Base-by-base conservation (phyloP, 2,797 vertebrate species). In the Acestrorhynchus altus region DNA sequence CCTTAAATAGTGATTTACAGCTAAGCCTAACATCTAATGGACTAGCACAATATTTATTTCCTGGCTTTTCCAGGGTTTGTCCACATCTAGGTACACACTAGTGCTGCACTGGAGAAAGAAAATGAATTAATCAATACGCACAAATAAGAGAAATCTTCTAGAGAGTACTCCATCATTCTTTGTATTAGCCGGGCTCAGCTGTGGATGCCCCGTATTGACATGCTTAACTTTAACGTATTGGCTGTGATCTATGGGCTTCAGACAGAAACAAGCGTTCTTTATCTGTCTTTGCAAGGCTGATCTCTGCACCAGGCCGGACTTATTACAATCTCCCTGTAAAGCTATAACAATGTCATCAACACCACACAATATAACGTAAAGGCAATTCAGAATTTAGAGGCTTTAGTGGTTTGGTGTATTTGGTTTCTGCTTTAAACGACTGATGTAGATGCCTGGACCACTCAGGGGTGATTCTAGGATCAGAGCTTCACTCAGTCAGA, bases 101-200 rank as follows among this genome's bases (percentile, higher is more conserved):
- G 9, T 44, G 26, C 75, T 71, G 69, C 75, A 69, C 75, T 24
- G 5, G 49, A 80, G 63, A n/a, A 51, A 79, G 65, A 81, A 79
- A 85, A 83, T 80, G 63, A 86, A 84, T 68, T 78, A 83, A 85
- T 87, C 83, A 59, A 86, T 86, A 66, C 56, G 51, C 75, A 84
- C 82, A 80, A 85, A 80, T 84, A 83, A 82, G 82, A 76, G 28
- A 78, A 81, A 82, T 82, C 75, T 85, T 82, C 52, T 56, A 52
- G 39, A 75, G 74, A 81, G 80, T 77, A 63, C 67, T 83, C 68
- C 76, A 81, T 86, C 75, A 86, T 83, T 82, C 81, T 83, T 83
- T 82, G 73, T 82, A 84, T 82, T 83, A 81, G 81, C 74, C 76
- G 73, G 72, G 73, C 76, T 83, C 77, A 82, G 77, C 75, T 81